Percentiles rank a stretch among this genome's conserved stretches.
These are phyloP conservation scores for Cylindroiulus punctatus DNA, from an alignment of 2,888 invertebrate genomes.

Conservation along the genomic window DNA sequence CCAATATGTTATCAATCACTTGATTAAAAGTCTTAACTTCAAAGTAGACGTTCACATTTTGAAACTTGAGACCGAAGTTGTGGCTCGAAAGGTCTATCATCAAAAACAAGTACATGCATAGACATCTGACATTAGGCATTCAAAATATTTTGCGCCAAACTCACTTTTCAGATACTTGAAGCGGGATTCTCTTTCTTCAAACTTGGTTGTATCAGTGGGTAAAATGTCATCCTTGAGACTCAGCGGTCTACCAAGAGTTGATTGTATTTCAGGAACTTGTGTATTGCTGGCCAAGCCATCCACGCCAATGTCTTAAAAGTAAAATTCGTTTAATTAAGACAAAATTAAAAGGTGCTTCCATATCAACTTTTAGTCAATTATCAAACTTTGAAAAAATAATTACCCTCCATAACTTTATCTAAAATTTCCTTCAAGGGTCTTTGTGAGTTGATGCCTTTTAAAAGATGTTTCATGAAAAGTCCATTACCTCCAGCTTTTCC, in stretches of 20 bases:
- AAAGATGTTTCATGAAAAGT: conserved; percentile 50
- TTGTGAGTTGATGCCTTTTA: conserved; percentile 10
- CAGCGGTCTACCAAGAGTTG: not conserved
- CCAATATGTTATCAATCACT: not conserved
- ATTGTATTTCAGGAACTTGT: conserved; percentile 34
- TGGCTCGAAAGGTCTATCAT: not conserved
- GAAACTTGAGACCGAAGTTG: not conserved
- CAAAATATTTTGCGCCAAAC: not conserved
- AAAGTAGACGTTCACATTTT: not conserved
- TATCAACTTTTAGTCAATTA: not conserved
- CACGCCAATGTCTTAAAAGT: conserved; percentile 3
- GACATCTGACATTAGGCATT: too few relatives aligned
- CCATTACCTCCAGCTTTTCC: conserved; percentile 51
- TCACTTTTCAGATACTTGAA: not conserved
- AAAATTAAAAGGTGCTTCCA: not conserved
- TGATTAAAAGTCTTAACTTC: not conserved
- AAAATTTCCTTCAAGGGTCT: conserved; percentile 52
- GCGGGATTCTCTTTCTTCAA: not conserved
- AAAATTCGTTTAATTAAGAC: not conserved
- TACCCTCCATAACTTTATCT: conserved; percentile 8
- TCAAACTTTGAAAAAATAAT: not conserved
- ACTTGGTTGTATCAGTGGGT: not conserved
- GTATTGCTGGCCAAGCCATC: conserved; percentile 44
- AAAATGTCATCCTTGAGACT: conserved; percentile 6
- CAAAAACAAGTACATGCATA: not conserved